Conservation (phyloP, 2,888 invertebrate species). For the Melitaea athalia region DNA sequence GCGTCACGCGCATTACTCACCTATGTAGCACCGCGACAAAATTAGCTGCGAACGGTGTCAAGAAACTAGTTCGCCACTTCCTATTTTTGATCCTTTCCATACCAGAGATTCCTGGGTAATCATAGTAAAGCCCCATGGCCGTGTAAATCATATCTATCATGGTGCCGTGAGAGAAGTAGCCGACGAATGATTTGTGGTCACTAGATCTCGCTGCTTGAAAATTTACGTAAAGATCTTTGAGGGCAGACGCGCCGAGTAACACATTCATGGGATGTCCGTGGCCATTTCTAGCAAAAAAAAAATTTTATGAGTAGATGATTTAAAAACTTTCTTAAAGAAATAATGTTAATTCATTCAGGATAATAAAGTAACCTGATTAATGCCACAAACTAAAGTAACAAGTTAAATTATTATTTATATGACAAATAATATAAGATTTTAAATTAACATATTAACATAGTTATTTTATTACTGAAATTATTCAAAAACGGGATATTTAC, state of each 20-base stretch:
- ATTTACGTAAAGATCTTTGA: slow-evolving; percentile 82
- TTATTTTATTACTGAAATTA: too few relatives aligned
- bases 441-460: too few relatives aligned
- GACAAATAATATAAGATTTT: too few relatives aligned
- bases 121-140: slow-evolving; percentile 76
- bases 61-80: slow-evolving; percentile 72
- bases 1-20: slow-evolving; percentile 16
- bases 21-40: slow-evolving; percentile 20
- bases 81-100: slow-evolving; percentile 79
- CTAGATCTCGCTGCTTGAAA: slow-evolving; percentile 53
- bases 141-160: slow-evolving; percentile 82
- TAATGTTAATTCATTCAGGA: too few relatives aligned
- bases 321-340: too few relatives aligned
- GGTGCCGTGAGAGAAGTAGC: slow-evolving; percentile 84
- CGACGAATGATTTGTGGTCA: slow-evolving; percentile 52
- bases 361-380: too few relatives aligned
- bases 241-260: slow-evolving; percentile 83
- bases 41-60: slow-evolving; percentile 68
- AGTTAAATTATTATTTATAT: too few relatives aligned
- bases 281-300: slow-evolving; percentile 43
- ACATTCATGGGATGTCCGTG: slow-evolving; percentile 41
- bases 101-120: slow-evolving; percentile 75
- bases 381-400: too few relatives aligned
- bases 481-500: too few relatives aligned
- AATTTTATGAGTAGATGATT: too few relatives aligned